phyloP scores from a whole-genome alignment of 1,140 invertebrate species.

The Drosophila parabipectinata region DNA sequence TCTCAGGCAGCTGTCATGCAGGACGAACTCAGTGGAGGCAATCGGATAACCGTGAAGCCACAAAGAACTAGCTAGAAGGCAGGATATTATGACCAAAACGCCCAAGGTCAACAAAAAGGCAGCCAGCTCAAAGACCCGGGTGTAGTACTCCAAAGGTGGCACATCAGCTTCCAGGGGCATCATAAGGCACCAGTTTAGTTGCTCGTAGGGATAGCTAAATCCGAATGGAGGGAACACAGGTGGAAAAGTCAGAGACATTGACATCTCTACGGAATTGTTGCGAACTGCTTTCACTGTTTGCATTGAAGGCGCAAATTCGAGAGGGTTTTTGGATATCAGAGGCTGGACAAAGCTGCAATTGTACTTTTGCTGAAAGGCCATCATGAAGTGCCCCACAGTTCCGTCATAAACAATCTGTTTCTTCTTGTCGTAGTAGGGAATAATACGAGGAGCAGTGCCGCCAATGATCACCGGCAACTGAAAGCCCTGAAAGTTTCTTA shows the following conservation, averaged over 20 bases:
- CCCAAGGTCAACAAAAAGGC: constrained; percentile 59
- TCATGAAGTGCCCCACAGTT: constrained; percentile 67
- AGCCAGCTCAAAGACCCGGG: constrained; percentile 60
- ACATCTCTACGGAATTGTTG: constrained; percentile 68
- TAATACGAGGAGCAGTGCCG: constrained; percentile 59
- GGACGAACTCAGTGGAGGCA: constrained; percentile 46
- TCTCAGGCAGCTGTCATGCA: constrained; percentile 68
- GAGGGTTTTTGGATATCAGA: constrained; percentile 11
- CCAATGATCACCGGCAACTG: constrained; percentile 54
- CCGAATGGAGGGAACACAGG: constrained; percentile 24
- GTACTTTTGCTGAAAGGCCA: constrained; percentile 55
- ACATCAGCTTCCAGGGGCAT: constrained; percentile 69
- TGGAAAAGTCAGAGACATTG: constrained; percentile 59
- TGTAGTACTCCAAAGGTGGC: constrained; percentile 63
- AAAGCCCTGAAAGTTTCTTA: constrained; percentile 52
- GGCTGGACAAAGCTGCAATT: constrained; percentile 59
- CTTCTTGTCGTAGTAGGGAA: constrained; percentile 48
- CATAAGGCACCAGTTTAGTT: constrained; percentile 69
- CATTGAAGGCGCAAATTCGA: constrained; percentile 38
- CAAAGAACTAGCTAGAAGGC: constrained; percentile 40
- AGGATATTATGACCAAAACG: constrained; percentile 46
- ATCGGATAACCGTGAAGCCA: constrained; percentile 50
- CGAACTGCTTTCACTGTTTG: constrained; percentile 54
- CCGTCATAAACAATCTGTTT: constrained; percentile 53
- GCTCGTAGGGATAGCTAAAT: constrained; percentile 67